Base-by-base conservation (phyloP, 2,888 invertebrate genomes). In the Synergus itoensis region DNA sequence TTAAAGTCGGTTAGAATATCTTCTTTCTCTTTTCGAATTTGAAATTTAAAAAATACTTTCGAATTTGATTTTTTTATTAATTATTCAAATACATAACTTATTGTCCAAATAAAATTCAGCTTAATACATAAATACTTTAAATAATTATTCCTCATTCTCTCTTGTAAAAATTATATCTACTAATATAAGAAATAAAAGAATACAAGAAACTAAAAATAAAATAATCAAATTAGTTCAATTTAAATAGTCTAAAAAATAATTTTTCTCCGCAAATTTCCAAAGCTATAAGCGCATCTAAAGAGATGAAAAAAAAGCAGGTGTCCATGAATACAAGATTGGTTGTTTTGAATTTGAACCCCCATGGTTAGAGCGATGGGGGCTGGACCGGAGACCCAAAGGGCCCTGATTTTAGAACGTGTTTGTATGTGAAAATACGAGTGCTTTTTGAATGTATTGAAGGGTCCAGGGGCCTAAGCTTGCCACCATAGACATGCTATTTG, bases 301-400 rank as follows among this genome's bases (percentile, higher is more conserved):
- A 18, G 69, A 43, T 28, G 28, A 14, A 28, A 69, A n/a, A 36
- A 11, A 18, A 12, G 45, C 67, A 67, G 67, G 48, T 69, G 48
- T 36, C 48, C 69, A 53, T 36, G 73, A 73, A 73, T 40, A 73
- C 36, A 12, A 28, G 53, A 73, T 53, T 48, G 41, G 41, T 65
- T 73, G 36, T 69, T 73, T 73, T 73, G 21, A 73, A 12, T n/a
- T n/a, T 48, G 69, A 73, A 36, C 53, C 73, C 73, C 73, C 48
- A 73, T 73, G n/a, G 36, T n/a, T 73, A 21, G 4, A 65, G 40
- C 5, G 65, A n/a, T 36, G 67, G 43, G 18, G 18, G 43, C 36
- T 16, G 48, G 40, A 16, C 73, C 28, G 16, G n/a, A 28, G 40
- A n/a, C 48, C 36, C 69, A 69, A 73, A 73, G 53, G 73, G 73